Evolutionary conservation across 1,140 invertebrate genomes (phyloP).

Genomic region (Matsumurasca onukii): DNA sequence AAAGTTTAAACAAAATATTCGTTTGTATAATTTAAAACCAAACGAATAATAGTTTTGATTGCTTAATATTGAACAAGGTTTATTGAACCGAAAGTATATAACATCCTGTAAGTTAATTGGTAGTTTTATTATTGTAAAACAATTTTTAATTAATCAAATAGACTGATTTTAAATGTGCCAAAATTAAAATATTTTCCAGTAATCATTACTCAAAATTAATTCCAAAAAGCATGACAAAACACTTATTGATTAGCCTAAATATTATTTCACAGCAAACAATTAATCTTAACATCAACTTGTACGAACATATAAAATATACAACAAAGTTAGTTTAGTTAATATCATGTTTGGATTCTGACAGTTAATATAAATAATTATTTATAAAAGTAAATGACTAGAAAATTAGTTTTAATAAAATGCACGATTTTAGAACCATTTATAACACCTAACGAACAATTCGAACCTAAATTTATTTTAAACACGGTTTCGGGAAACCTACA

Average conservation of each 20-base stretch:
- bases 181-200: background rate
- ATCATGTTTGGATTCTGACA: slow-evolving; percentile 21
- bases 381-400: slow-evolving; percentile 25
- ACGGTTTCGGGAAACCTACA: background rate
- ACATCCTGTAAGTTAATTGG: background rate
- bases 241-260: background rate
- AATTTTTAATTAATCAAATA: background rate
- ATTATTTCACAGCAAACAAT: slow-evolving; percentile 21
- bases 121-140: background rate
- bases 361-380: slow-evolving; percentile 14
- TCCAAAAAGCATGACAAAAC: background rate
- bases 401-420: slow-evolving; percentile 19
- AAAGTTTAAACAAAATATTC: no score
- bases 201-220: no score
- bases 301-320: slow-evolving; percentile 7
- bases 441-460: background rate
- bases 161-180: background rate
- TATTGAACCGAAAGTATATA: background rate
- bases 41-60: no score
- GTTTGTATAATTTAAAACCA: no score
- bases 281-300: no score
- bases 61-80: background rate
- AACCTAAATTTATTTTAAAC: background rate
- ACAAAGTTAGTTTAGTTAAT: slow-evolving; percentile 25
- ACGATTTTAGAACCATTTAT: background rate